Conservation (phyloP, 1,140 invertebrate genomes). For the Phocides pigmalion region DNA sequence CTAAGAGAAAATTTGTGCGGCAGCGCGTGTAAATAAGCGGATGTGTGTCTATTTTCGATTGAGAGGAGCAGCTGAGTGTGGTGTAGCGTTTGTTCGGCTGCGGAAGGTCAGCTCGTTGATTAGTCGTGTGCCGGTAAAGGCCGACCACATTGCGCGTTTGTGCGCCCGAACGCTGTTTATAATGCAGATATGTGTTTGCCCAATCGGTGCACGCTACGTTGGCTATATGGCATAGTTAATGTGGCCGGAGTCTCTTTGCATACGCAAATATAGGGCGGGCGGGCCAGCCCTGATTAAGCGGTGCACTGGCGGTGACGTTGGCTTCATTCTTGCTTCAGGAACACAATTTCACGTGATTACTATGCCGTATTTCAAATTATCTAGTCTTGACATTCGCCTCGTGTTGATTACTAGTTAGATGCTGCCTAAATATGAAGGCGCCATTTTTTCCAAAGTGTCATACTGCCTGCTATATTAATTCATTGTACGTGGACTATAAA, state of each 20-base stretch:
- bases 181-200: constrained; percentile 84
- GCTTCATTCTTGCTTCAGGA: constrained; percentile 71
- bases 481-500: too few species aligned
- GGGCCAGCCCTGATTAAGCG: constrained; percentile 79
- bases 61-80: constrained; percentile 46
- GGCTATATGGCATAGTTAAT: constrained; percentile 84
- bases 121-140: constrained; percentile 80
- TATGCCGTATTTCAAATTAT: constrained; percentile 49
- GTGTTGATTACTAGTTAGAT: constrained; percentile 2
- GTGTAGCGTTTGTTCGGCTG: constrained; percentile 71
- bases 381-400: constrained; percentile 26
- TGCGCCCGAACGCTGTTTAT: constrained; percentile 82
- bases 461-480: neutral
- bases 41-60: constrained; percentile 34
- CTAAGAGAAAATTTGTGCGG: constrained; percentile 15
- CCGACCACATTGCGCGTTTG: constrained; percentile 82
- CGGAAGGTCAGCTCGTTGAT: constrained; percentile 81
- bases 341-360: constrained; percentile 68
- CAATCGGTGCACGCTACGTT: constrained; percentile 82
- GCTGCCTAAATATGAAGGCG: neutral
- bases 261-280: constrained; percentile 83
- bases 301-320: constrained; percentile 67
- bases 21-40: constrained; percentile 24
- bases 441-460: neutral
- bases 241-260: constrained; percentile 82